Base-by-base conservation (phyloP, 2,797 vertebrate genomes). In the Neomorphus geoffroyi region DNA sequence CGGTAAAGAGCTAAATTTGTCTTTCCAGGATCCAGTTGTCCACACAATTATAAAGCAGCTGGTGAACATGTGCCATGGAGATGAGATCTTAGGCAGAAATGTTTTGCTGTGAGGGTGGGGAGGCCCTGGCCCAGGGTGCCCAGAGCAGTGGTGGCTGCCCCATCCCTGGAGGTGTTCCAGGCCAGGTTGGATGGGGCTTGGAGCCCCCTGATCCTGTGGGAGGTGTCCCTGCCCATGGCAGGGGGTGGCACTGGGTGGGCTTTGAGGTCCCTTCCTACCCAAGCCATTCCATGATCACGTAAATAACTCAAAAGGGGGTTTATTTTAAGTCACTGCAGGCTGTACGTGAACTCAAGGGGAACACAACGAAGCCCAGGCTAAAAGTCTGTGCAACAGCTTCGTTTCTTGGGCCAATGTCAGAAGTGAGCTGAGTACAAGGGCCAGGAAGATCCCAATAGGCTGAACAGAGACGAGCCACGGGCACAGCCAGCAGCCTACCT, bases 1-100 rank as follows among this genome's bases (percentile, higher is more conserved):
- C 24, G 61, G n/a, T 35, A 60, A 60, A 77, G 30, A 41, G 66
- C 65, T 61, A 72, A 89, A 56, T 11, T 13, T 27, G 32, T 22
- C 23, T 60, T 39, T 32, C 18, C 58, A 64, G 33, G 43, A 70
- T 57, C 19, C 7, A 23, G 19, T 53, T 30, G 18, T 17, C 41
- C n/a, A 51, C 0, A 0, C 11, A 11, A 56, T 27, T 35, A 28
- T 23, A 45, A 66, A 72, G 10, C 1, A 48, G 7, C 18, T 2
- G 0, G 16, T 15, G 18, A 54, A 26, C 10, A 3, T 16, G 2
- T 8, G 24, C 10, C 3, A 10, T 60, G 75, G 18, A 45, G 45
- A 10, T 45, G 45, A 45, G 45, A 45, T 19, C 17, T 45, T 18
- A 45, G 45, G 18, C 45, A 45, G 45, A 45, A 43, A 43, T 43